Conservation (phyloP, 2,113 vertebrate species). For the Isurus oxyrinchus region DNA sequence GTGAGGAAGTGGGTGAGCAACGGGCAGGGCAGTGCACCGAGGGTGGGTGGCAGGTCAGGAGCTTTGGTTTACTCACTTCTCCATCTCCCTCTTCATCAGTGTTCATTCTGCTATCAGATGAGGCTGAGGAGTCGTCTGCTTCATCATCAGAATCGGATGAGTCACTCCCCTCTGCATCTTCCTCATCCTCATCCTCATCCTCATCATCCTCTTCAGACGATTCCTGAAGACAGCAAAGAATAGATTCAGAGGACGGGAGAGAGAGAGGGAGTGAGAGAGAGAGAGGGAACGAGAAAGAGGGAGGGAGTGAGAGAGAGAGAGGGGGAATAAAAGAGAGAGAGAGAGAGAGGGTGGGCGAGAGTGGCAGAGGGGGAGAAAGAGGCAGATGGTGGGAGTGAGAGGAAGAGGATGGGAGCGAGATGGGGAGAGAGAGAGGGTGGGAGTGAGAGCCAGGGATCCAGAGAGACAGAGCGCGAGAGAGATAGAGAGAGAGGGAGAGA, state of each 20-base stretch:
- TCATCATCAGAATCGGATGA: slow-evolving; percentile 2
- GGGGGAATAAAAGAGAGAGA: neutral
- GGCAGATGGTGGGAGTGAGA: neutral
- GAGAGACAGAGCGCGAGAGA: slow-evolving; percentile 41
- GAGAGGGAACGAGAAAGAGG: neutral
- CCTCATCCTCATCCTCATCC: neutral
- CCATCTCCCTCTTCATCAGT: neutral
- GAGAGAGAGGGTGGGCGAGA: neutral
- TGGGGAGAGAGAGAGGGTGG: too few species aligned
- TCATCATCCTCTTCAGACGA: neutral
- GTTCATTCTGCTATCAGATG: neutral
- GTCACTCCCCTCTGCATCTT: neutral
- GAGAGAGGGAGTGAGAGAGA: neutral
- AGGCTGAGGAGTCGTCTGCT: neutral
- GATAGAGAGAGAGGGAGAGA: slow-evolving; percentile 39
- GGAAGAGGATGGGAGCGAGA: neutral
- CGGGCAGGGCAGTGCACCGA: too few species aligned
- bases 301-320: too few species aligned
- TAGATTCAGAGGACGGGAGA: neutral
- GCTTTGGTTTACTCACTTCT: neutral
- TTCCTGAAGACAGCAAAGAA: neutral
- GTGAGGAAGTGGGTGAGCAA: too few species aligned
- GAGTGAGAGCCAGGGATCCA: neutral
- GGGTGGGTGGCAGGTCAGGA: neutral
- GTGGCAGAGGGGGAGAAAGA: too few species aligned